Percentiles rank a stretch among this genome's conserved stretches.
Evolutionary conservation across 2,888 invertebrate genomes (phyloP).

Genomic region (Lasioglossum pauxillum): DNA sequence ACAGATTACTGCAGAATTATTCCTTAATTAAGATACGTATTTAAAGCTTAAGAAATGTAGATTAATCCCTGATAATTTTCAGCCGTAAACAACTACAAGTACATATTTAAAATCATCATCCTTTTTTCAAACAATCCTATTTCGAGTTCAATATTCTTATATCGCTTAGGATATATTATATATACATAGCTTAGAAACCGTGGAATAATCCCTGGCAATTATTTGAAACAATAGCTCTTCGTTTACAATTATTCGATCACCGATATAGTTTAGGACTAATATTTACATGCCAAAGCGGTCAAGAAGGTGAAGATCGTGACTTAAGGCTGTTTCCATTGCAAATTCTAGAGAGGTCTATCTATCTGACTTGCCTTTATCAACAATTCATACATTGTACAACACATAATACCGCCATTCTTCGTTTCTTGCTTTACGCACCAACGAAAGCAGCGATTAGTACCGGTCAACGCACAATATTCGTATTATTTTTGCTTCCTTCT

Average conservation of each 20-base stretch:
- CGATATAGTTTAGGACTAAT: too few relatives aligned
- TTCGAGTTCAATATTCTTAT: background rate
- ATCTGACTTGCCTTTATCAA: conserved; percentile 8
- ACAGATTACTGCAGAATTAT: background rate
- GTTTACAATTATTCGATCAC: background rate
- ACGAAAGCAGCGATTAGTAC: background rate
- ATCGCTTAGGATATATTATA: background rate
- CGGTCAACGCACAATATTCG: background rate
- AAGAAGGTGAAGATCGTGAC: conserved; percentile 6
- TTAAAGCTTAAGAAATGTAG: background rate
- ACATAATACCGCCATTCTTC: background rate
- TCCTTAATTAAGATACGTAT: background rate
- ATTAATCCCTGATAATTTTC: background rate
- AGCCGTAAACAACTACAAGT: background rate
- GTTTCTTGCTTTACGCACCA: background rate
- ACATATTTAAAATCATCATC: background rate
- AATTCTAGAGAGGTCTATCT: conserved; percentile 2
- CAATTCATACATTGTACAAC: background rate
- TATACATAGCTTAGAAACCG: too few relatives aligned
- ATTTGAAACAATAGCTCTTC: background rate
- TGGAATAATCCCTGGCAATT: background rate
- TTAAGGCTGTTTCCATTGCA: conserved; percentile 30
- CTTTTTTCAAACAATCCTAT: too few relatives aligned
- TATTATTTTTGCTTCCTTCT: background rate
- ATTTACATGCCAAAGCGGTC: background rate